These are phyloP conservation scores for Drymodes brunneopygia DNA, from an alignment of 2,113 vertebrate species.

Conservation along the genomic window DNA sequence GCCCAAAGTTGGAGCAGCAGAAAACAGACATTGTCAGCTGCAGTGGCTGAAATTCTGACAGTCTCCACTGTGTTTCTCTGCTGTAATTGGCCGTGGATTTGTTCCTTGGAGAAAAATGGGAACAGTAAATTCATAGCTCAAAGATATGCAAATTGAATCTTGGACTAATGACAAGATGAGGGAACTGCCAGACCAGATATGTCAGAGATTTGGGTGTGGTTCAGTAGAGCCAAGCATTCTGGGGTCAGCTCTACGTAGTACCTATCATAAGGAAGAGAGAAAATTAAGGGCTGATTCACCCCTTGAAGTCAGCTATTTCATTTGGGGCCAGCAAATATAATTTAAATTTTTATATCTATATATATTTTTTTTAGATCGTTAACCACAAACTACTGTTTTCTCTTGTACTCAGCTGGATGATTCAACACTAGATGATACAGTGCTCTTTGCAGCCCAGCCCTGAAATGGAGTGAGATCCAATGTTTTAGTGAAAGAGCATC, in stretches of 20 bases:
- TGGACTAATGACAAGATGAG: not conserved
- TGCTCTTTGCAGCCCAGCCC: not conserved
- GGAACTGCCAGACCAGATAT: not conserved
- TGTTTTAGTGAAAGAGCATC: not conserved
- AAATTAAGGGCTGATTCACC: not conserved
- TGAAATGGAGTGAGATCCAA: not conserved
- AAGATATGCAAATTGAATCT: not conserved
- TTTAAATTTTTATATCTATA: not conserved
- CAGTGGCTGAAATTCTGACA: not conserved
- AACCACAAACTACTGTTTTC: constrained; percentile 1
- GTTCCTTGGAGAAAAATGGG: not conserved
- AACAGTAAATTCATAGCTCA: constrained; percentile 38
- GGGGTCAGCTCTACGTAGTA: not conserved
- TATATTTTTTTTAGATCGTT: not conserved
- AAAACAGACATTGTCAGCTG: not conserved
- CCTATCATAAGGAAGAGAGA: not conserved
- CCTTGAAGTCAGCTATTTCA: not conserved
- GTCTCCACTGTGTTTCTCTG: not conserved
- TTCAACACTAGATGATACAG: not conserved
- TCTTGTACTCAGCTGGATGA: not conserved
- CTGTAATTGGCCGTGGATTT: not conserved
- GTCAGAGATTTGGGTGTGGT: not conserved
- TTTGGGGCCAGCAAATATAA: not conserved
- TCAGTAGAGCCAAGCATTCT: not conserved
- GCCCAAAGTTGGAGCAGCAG: not conserved